phyloP scores from a whole-genome alignment of 2,888 invertebrate genomes.

The Monochamus alternatus region DNA sequence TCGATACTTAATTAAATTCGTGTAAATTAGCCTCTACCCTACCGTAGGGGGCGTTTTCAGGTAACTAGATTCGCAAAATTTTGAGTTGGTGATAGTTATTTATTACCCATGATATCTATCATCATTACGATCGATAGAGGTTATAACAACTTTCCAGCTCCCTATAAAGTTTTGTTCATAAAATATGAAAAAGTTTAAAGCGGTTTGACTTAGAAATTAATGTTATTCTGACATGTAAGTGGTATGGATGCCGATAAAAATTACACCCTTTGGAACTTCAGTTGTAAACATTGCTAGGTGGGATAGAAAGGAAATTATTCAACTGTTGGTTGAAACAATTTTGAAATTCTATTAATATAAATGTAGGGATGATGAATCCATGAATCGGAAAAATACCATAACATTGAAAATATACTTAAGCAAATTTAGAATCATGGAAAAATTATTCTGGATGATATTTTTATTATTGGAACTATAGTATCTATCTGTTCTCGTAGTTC shows the following conservation, averaged over 20 bases:
- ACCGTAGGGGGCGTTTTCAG: not conserved
- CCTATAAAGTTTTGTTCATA: constrained; percentile 10
- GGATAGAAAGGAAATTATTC: not conserved
- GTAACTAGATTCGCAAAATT: not conserved
- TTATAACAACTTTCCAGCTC: not conserved
- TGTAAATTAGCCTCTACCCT: constrained; percentile 1
- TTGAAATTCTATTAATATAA: no score
- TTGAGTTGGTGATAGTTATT: not conserved
- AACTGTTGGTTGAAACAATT: no score
- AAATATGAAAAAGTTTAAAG: constrained; percentile 15
- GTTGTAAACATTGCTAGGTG: constrained; percentile 11
- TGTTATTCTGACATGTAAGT: constrained; percentile 12
- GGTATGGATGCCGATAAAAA: not conserved
- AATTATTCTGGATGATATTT: no score
- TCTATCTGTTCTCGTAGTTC: no score
- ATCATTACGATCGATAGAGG: constrained; percentile 3
- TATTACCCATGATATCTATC: not conserved
- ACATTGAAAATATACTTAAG: no score
- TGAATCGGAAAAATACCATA: no score
- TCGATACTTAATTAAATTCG: constrained; percentile 17
- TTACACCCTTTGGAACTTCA: constrained; percentile 1
- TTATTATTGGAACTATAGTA: no score
- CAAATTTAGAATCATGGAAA: no score
- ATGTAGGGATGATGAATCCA: no score
- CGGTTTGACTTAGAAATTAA: constrained; percentile 11